Evolutionary conservation across 2,797 vertebrate species (phyloP).

Genomic region (Brotula barbata): DNA sequence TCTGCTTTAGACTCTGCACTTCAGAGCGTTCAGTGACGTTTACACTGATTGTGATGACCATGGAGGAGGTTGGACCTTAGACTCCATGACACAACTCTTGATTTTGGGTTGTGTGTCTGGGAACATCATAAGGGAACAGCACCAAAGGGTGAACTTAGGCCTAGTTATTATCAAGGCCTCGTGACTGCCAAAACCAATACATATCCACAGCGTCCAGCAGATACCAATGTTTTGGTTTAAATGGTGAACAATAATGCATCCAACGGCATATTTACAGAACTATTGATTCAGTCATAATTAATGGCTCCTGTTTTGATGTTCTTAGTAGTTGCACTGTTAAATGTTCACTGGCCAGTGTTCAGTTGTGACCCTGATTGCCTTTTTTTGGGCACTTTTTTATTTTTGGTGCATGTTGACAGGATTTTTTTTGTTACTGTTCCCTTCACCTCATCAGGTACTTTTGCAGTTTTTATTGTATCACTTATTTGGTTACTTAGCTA

Average conservation of each 20-base stretch:
- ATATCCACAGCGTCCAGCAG: neutral
- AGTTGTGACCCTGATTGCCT: neutral
- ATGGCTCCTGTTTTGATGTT: neutral
- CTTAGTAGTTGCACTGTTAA: conserved; percentile 13
- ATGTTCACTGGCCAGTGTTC: neutral
- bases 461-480: neutral
- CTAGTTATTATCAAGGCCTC: neutral
- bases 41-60: neutral
- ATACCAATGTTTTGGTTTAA: neutral
- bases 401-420: neutral
- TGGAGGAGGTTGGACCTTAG: neutral
- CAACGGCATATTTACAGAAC: neutral
- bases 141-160: neutral
- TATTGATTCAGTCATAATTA: neutral
- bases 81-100: neutral
- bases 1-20: neutral
- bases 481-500: no score
- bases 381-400: conserved; percentile 1
- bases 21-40: no score
- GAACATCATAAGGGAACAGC: neutral
- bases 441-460: neutral
- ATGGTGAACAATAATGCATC: no score
- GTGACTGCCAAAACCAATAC: neutral
- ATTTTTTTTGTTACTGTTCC: neutral
- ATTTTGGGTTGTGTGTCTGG: neutral